Conservation (phyloP, 1,140 invertebrate species). For the Achatina immaculata region DNA sequence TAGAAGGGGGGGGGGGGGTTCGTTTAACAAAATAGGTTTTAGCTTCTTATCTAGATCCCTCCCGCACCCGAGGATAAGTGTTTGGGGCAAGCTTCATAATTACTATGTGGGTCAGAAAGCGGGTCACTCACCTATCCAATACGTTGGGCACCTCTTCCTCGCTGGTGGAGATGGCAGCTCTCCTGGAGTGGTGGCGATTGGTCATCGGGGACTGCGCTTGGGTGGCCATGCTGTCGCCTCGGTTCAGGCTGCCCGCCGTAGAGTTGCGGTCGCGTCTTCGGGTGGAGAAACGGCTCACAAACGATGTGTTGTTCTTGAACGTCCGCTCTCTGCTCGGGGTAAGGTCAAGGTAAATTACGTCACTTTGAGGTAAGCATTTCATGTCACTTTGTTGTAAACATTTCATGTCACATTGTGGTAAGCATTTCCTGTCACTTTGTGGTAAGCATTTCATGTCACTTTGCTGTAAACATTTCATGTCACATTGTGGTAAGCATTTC, state of each 20-base stretch:
- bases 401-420: too few species aligned
- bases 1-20: too few species aligned
- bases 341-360: background rate
- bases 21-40: too few species aligned
- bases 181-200: slow-evolving; percentile 44
- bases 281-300: slow-evolving; percentile 66
- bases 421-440: too few species aligned
- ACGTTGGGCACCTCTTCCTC: slow-evolving; percentile 60
- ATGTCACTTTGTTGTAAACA: background rate
- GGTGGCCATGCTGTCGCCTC: background rate
- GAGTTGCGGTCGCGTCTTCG: slow-evolving; percentile 54
- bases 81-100: too few species aligned
- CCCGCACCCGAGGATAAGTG: too few species aligned
- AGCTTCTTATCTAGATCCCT: too few species aligned
- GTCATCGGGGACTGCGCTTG: slow-evolving; percentile 58
- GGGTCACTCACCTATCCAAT: slow-evolving; percentile 56
- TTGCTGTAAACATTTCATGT: too few species aligned
- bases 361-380: background rate
- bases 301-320: slow-evolving; percentile 63
- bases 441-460: too few species aligned
- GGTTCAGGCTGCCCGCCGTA: slow-evolving; percentile 34
- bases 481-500: too few species aligned
- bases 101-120: too few species aligned
- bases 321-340: slow-evolving; percentile 52
- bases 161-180: slow-evolving; percentile 35